Evolutionary conservation across 2,797 vertebrate genomes (phyloP), one percentile per base, ranked within the genome.

Genomic region (Melanogrammus aeglefinus): DNA sequence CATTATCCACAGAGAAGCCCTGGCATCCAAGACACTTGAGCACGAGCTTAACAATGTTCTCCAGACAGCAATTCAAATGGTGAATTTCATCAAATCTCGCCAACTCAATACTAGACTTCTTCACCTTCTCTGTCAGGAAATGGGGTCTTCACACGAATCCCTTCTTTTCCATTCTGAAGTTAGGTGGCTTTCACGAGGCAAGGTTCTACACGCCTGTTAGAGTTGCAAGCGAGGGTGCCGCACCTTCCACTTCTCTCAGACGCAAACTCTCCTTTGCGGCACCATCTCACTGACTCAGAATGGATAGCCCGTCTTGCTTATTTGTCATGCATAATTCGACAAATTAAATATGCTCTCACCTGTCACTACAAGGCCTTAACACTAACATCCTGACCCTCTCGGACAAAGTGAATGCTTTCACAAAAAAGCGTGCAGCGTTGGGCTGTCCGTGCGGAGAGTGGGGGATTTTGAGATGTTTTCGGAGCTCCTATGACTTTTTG

Each of bases 141-240:
- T 29, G 29, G 29, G 29, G 29, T 29, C 38, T 21, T 41, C 73
- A 44, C 63, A 75, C 35, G 39, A 79, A 16, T 31, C 74, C 4
- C 70, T 82, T 31, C 72, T 80, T 47, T 66, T 80, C 10, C 75
- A 77, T 14, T 24, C 69, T 2, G 51, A 82, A 39, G 81, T 82
- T 10, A 57, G 78, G 41, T 82, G 81, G 78, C 77, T 82, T 27
- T 76, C 78, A 29, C 16, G 75, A 41, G 81, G 78, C 3, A 77
- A 80, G 41, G 78, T 79, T n/a, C 78, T 24, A 71, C 39, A 5
- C 2, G 29, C 3, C 21, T 81, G 9, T 75, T 69, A 33, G 47
- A 72, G 16, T 8, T 77, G 75, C 14, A 6, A 69, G 73, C 0
- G 74, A 71, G n/a, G n/a, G 29, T 69, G 14, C n/a, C 35, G 35